Evolutionary conservation across 2,797 vertebrate species (phyloP), one percentile per base, ranked within the genome.

Genomic region (Rhinichthys osculus): DNA sequence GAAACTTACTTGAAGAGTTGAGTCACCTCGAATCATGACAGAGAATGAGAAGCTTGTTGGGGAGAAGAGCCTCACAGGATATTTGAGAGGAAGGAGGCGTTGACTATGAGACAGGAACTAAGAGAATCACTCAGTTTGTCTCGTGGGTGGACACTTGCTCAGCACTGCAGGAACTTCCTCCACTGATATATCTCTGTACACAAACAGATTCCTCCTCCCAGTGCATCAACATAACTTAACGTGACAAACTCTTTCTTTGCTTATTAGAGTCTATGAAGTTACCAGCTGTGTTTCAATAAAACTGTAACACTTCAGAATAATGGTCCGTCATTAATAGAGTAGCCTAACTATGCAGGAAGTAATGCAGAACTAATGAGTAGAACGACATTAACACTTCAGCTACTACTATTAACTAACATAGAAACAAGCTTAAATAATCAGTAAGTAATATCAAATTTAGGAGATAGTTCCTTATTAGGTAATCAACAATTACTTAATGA

Each of bases 101-200:
- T 50, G n/a, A 16, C 38, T 14, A 3, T 47, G 4, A 66, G 73
- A 83, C 50, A 66, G 57, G 52, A 86, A 82, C 81, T 59, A 5
- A 44, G 17, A 44, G 52, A 38, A 47, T 2, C 7, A 17, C 4
- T 70, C n/a, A 40, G 47, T 23, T 52, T 82, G 70, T 52, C 33
- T 70, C 38, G 73, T 88, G 87, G 87, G 82, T 70, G 69, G 69
- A 81, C 62, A 76, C 72, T 70, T 78, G 38, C 69, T 70, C 19
- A 80, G 33, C 54, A 85, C 71, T 17, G 9, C 73, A 57, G 62
- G 70, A 83, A 74, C 44, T 42, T 78, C 78, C 13, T 54, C 69
- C 44, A 81, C 40, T 42, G 1, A 83, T 23, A 54, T n/a, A 21
- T 33, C 14, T 57, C 17, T 47, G 67, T 47, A 62, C 5, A 70